Evolutionary conservation across 2,113 vertebrate species (phyloP).

Genomic region (Psilopsiagon aurifrons): DNA sequence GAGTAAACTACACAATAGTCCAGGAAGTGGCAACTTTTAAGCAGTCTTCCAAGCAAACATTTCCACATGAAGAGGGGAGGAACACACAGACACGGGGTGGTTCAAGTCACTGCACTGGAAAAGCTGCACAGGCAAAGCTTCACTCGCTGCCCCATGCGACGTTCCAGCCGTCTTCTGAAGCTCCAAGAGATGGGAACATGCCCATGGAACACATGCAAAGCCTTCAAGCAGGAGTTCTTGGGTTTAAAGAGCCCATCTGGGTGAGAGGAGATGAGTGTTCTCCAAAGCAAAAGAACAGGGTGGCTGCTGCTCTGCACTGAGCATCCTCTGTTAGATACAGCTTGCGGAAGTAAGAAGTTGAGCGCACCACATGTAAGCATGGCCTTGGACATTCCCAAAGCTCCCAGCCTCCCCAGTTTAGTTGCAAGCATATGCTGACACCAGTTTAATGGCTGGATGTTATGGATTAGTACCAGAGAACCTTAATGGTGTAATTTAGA

Average conservation of each 20-base stretch:
- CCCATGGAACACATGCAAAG: background rate
- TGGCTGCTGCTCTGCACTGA: accelerated
- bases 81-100: background rate
- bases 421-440: background rate
- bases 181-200: background rate
- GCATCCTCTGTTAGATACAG: background rate
- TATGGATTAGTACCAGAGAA: background rate
- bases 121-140: background rate
- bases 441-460: background rate
- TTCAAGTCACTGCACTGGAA: background rate
- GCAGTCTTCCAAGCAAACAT: background rate
- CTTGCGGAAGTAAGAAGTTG: accelerated
- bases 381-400: background rate
- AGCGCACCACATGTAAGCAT: accelerated
- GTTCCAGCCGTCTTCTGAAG: background rate
- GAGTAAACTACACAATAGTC: background rate
- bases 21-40: background rate
- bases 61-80: background rate
- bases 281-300: background rate
- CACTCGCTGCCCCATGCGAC: background rate
- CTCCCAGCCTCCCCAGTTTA: background rate
- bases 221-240: background rate
- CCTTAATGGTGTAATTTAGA: background rate
- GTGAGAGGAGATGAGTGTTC: background rate
- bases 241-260: background rate